Evolutionary conservation across 53 echinoderm and acorn worm genomes (phyloP).

Genomic region (Crossaster papposus): DNA sequence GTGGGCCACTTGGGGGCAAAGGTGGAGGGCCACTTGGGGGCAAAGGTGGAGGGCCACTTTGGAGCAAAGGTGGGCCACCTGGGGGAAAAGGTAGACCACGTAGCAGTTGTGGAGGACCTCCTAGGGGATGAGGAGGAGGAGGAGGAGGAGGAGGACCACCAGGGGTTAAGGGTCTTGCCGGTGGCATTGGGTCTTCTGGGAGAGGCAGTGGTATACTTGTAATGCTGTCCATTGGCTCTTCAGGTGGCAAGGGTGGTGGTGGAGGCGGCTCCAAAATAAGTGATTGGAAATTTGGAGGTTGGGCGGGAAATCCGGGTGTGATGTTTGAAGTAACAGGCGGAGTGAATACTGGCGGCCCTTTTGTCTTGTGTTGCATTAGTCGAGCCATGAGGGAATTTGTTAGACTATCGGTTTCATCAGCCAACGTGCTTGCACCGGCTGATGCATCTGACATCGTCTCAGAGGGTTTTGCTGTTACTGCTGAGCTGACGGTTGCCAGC

Average conservation of each 20-base stretch:
- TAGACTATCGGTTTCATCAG: background rate
- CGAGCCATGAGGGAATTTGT: conserved; percentile 48
- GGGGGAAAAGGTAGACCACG: conserved; percentile 5
- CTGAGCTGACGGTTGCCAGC: background rate
- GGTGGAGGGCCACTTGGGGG: conserved; percentile 27
- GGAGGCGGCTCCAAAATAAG: conserved; percentile 54
- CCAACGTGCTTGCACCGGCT: background rate
- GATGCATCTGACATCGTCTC: background rate
- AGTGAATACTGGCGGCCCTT: conserved; percentile 4
- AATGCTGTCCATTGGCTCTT: background rate
- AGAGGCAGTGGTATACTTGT: conserved; percentile 18
- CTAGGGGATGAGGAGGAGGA: conserved; percentile 18
- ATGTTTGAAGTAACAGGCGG: conserved; percentile 9
- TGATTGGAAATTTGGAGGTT: conserved; percentile 28
- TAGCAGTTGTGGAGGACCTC: conserved; percentile 15
- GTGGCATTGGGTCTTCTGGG: conserved; percentile 21
- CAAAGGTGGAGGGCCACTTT: conserved; percentile 31
- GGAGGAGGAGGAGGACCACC: conserved; percentile 28
- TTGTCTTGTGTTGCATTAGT: conserved; percentile 39
- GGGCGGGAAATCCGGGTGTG: background rate
- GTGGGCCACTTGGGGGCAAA: background rate
- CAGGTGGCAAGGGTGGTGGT: conserved; percentile 52
- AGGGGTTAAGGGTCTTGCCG: conserved; percentile 10
- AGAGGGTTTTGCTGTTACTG: background rate
- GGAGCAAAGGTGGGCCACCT: conserved; percentile 5